phyloP scores from a whole-genome alignment of 2,113 vertebrate genomes.

The Microcebus jonahi region DNA sequence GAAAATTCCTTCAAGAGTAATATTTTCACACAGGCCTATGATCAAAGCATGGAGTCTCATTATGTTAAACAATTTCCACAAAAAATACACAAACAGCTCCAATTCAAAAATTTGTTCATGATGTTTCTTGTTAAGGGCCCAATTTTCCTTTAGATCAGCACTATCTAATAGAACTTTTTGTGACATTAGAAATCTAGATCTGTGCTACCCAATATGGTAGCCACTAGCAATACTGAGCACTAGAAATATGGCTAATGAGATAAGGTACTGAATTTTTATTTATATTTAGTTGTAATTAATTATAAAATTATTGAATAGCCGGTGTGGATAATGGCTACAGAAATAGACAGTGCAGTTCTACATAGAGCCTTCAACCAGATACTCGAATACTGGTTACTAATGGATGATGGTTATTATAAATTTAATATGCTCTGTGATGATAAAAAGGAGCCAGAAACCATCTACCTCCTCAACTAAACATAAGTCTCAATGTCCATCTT shows the following conservation, averaged over 20 bases:
- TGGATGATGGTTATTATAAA: background rate
- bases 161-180: background rate
- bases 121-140: background rate
- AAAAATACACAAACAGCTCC: background rate
- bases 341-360: background rate
- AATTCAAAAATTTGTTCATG: background rate
- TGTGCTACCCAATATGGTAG: background rate
- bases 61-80: background rate
- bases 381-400: background rate
- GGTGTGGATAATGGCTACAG: background rate
- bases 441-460: background rate
- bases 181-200: background rate
- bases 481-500: background rate
- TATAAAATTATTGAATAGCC: background rate
- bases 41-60: background rate
- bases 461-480: background rate
- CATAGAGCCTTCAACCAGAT: background rate
- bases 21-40: background rate
- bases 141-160: slow-evolving; percentile 9
- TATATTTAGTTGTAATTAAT: background rate
- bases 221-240: background rate
- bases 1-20: background rate
- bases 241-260: background rate
- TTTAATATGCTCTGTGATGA: background rate
- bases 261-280: slow-evolving; percentile 34